These are phyloP conservation scores for Drosophila seguyi DNA, from an alignment of 1,140 invertebrate species.

Conservation along the genomic window DNA sequence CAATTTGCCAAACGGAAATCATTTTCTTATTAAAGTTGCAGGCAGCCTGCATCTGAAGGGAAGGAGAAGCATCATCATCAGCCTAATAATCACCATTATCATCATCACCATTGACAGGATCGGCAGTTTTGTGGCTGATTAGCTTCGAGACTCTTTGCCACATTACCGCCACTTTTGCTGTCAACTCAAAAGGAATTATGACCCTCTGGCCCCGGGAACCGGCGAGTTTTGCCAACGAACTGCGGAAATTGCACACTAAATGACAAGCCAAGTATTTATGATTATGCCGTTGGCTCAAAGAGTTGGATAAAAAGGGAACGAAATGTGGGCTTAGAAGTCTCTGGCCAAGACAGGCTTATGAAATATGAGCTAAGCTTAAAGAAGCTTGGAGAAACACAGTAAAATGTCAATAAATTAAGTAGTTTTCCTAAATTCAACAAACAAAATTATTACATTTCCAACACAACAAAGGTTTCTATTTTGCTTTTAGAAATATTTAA, in stretches of 20 bases:
- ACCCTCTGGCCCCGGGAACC: constrained; percentile 23
- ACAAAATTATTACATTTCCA: not conserved
- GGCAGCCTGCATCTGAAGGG: constrained; percentile 33
- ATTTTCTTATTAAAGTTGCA: constrained; percentile 83
- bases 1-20: constrained; percentile 83
- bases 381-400: not conserved
- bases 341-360: constrained; percentile 18
- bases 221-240: constrained; percentile 40
- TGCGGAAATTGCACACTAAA: constrained; percentile 58
- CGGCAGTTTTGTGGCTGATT: constrained; percentile 62
- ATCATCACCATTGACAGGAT: constrained; percentile 7
- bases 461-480: not conserved
- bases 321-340: not conserved
- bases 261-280: constrained; percentile 60
- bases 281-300: constrained; percentile 35
- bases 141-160: constrained; percentile 65
- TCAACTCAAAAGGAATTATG: constrained; percentile 75
- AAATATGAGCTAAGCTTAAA: constrained; percentile 8
- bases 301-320: not conserved
- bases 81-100: constrained; percentile 26
- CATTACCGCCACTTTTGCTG: constrained; percentile 75
- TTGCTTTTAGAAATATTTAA: not conserved
- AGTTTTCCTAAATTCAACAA: not conserved
- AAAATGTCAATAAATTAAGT: not conserved
- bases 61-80: constrained; percentile 18